These are phyloP conservation scores for Emmelina monodactyla DNA, from an alignment of 2,888 invertebrate species.

Conservation along the genomic window DNA sequence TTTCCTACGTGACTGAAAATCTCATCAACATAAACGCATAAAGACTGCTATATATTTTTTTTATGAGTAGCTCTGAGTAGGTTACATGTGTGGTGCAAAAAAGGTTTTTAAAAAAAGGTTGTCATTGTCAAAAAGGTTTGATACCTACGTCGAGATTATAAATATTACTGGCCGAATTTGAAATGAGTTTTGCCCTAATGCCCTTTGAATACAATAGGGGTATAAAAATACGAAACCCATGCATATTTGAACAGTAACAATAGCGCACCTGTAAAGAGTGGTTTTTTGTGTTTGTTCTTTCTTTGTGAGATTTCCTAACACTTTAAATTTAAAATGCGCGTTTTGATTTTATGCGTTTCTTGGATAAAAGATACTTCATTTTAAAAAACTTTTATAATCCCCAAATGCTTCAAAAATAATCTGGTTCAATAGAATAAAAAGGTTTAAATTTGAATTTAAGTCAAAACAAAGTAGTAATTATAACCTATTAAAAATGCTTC, in stretches of 20 bases:
- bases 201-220: conserved; percentile 25
- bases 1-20: background rate
- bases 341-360: no score
- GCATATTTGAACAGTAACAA: conserved; percentile 37
- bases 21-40: background rate
- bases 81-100: background rate
- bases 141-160: conserved; percentile 4
- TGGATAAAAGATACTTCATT: no score
- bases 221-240: conserved; percentile 25
- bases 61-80: background rate
- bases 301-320: no score
- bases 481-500: no score
- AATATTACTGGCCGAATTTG: conserved; percentile 15
- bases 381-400: no score
- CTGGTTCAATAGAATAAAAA: no score
- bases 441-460: no score
- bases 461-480: no score
- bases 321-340: no score
- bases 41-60: background rate
- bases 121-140: background rate
- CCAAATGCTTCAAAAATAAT: no score
- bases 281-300: no score
- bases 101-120: background rate
- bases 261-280: conserved; percentile 33
- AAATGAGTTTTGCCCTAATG: conserved; percentile 26